A percentile compares a stretch with the other conserved stretches of the same genome.
Conservation (phyloP, 1,140 invertebrate species). For the Battus philenor region DNA sequence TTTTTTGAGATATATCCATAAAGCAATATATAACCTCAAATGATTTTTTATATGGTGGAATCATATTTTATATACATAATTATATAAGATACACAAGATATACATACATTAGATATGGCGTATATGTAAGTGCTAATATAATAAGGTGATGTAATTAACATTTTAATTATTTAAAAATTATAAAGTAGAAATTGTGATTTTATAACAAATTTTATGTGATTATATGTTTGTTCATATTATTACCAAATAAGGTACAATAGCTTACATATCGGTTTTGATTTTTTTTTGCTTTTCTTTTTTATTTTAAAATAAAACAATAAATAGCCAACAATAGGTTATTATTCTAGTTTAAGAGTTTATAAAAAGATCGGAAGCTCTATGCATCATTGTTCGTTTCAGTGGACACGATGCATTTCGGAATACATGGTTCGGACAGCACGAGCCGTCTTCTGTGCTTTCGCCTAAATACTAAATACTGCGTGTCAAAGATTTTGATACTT, state of each 20-base stretch:
- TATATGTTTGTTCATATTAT: neutral
- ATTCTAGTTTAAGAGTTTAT: neutral
- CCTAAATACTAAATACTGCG: constrained; percentile 31
- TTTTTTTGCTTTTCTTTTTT: neutral
- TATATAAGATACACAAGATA: no score
- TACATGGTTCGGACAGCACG: constrained; percentile 23
- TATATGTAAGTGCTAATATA: no score
- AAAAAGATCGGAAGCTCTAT: constrained; percentile 6
- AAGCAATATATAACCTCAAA: no score
- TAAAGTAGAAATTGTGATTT: neutral
- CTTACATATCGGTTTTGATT: neutral
- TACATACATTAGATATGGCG: no score
- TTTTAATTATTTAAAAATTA: neutral
- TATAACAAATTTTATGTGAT: neutral
- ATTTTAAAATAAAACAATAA: no score
- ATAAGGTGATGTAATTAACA: no score
- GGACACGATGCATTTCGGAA: constrained; percentile 11
- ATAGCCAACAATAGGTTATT: no score
- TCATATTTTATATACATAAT: no score
- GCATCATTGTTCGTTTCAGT: constrained; percentile 12
- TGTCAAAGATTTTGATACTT: constrained; percentile 28
- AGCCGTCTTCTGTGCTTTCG: constrained; percentile 19
- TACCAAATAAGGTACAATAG: neutral
- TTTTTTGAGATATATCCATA: no score
- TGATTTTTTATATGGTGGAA: no score